These are phyloP conservation scores for Peromyscus melanophrys DNA, from an alignment of 2,797 vertebrate genomes.

Conservation along the genomic window DNA sequence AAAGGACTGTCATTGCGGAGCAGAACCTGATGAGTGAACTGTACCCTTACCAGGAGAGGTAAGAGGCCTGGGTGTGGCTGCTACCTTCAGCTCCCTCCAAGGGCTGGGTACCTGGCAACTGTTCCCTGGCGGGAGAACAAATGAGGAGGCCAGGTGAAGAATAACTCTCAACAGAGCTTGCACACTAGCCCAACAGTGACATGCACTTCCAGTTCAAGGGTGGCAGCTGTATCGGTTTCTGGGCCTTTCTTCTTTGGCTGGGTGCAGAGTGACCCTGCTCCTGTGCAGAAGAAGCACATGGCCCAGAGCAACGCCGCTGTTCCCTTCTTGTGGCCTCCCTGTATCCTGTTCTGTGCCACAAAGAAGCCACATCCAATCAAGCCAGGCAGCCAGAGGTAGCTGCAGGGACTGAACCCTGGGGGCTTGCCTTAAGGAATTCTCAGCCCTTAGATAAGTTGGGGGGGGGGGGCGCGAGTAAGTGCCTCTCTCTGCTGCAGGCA, in stretches of 20 bases:
- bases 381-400: not conserved
- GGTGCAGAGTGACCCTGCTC: not conserved
- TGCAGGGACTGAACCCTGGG: not conserved
- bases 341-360: not conserved
- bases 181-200: not conserved
- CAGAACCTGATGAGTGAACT: conserved; percentile 93
- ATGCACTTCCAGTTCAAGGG: not conserved
- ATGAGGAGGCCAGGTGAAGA: not conserved
- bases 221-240: not conserved
- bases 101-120: not conserved
- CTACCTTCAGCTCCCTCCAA: not conserved
- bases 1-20: conserved; percentile 94
- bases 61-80: conserved; percentile 71
- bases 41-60: conserved; percentile 95
- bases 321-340: not conserved
- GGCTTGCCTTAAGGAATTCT: not conserved
- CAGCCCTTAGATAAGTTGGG: not conserved
- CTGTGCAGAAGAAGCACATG: not conserved
- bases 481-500: not conserved
- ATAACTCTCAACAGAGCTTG: not conserved
- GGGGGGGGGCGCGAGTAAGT: not conserved
- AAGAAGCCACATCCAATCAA: not conserved
- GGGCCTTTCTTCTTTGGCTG: not conserved
- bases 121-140: not conserved
- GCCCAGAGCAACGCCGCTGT: accelerated